phyloP scores from a whole-genome alignment of 2,888 invertebrate species.

The Zygaena filipendulae region DNA sequence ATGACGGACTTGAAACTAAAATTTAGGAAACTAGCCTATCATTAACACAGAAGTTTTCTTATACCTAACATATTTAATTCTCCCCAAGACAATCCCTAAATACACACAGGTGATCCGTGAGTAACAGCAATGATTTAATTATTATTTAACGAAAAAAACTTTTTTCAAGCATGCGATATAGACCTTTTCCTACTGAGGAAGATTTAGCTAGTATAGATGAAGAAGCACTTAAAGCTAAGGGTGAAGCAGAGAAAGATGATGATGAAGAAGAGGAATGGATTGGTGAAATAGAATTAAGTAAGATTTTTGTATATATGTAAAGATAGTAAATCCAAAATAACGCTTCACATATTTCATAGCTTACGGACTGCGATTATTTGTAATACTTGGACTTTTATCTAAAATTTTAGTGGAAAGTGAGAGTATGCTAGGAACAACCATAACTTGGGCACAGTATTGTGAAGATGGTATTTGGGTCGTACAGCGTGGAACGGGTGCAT shows the following conservation, averaged over 20 bases:
- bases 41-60: too few relatives aligned
- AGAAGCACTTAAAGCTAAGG: conserved; percentile 67
- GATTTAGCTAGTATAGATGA: conserved; percentile 59
- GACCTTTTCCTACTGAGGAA: conserved; percentile 54
- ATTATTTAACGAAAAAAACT: neutral
- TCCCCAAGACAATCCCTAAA: too few relatives aligned
- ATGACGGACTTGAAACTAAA: too few relatives aligned
- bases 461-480: conserved; percentile 49
- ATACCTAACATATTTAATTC: too few relatives aligned
- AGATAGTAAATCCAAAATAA: too few relatives aligned
- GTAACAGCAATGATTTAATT: too few relatives aligned
- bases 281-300: conserved; percentile 74
- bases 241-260: conserved; percentile 60
- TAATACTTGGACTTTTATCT: too few relatives aligned
- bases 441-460: conserved; percentile 52
- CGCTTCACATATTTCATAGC: too few relatives aligned
- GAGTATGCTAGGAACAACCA: conserved; percentile 38
- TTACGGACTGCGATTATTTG: too few relatives aligned
- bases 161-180: conserved; percentile 39
- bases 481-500: conserved; percentile 45
- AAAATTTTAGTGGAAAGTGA: conserved; percentile 43
- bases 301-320: conserved; percentile 14
- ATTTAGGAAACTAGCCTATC: too few relatives aligned
- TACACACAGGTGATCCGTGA: too few relatives aligned
- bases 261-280: conserved; percentile 52